Evolutionary conservation across 2,797 vertebrate genomes (phyloP).

Genomic region (Paguma larvata): DNA sequence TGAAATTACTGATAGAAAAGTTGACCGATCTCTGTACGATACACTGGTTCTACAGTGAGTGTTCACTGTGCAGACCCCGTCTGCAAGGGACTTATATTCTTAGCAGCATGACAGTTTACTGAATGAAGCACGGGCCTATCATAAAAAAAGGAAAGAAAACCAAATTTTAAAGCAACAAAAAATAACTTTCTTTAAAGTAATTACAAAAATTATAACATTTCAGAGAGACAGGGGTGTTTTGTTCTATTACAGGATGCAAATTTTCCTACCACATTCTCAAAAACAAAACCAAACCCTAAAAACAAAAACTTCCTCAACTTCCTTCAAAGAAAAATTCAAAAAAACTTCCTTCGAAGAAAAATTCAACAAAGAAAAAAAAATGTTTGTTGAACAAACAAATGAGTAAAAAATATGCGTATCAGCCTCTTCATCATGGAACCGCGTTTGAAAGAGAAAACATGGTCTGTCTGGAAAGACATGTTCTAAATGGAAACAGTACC

Average conservation of each 20-base stretch:
- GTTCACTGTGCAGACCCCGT: background rate
- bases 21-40: background rate
- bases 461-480: background rate
- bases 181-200: background rate
- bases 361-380: background rate
- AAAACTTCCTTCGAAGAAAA: background rate
- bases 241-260: background rate
- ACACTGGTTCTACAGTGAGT: conserved; percentile 15
- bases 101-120: background rate
- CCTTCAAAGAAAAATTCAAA: too few relatives aligned
- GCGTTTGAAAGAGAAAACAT: background rate
- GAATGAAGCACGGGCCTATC: conserved; percentile 11
- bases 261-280: background rate
- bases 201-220: too few relatives aligned
- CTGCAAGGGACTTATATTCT: background rate
- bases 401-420: background rate
- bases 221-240: background rate
- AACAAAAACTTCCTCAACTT: background rate
- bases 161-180: background rate
- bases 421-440: background rate
- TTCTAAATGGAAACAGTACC: background rate
- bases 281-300: background rate
- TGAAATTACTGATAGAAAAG: conserved; percentile 4
- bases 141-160: background rate
- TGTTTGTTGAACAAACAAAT: conserved; percentile 12